Evolutionary conservation across 2,797 vertebrate species (phyloP).

Genomic region (Centroberyx gerrardi): DNA sequence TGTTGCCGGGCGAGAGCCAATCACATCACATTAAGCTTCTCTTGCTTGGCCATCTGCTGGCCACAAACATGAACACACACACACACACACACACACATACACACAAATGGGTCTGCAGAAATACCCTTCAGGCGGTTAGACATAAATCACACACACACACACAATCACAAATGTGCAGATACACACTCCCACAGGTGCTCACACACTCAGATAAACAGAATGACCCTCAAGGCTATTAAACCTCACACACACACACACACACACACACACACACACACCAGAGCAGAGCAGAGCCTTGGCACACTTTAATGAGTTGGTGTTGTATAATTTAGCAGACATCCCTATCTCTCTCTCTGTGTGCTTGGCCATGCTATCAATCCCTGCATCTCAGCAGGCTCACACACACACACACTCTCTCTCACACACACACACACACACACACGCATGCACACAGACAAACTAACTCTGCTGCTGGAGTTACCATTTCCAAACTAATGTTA

Average conservation of each 20-base stretch:
- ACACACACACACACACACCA: not conserved
- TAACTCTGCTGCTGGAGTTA: not conserved
- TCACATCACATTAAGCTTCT: constrained; percentile 21
- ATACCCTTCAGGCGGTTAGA: not conserved
- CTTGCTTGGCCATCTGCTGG: not conserved
- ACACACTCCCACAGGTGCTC: constrained; percentile 5
- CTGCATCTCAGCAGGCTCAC: constrained; percentile 7
- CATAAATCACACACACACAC: constrained; percentile 3
- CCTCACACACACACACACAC: not conserved
- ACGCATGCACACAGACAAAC: too few species aligned
- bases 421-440: too few species aligned
- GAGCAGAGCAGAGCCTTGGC: not conserved
- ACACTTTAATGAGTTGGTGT: constrained; percentile 14
- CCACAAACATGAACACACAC: not conserved
- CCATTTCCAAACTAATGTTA: too few species aligned
- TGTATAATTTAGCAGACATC: constrained; percentile 39
- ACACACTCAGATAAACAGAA: not conserved
- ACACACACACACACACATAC: not conserved
- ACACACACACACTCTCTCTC: not conserved
- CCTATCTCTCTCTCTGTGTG: not conserved
- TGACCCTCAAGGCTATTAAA: not conserved
- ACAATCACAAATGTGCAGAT: not conserved
- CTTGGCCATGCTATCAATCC: not conserved
- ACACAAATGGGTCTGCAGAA: not conserved
- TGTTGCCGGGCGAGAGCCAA: constrained; percentile 28